Conservation (phyloP, 2,113 vertebrate species). For the Centropus unirufus region DNA sequence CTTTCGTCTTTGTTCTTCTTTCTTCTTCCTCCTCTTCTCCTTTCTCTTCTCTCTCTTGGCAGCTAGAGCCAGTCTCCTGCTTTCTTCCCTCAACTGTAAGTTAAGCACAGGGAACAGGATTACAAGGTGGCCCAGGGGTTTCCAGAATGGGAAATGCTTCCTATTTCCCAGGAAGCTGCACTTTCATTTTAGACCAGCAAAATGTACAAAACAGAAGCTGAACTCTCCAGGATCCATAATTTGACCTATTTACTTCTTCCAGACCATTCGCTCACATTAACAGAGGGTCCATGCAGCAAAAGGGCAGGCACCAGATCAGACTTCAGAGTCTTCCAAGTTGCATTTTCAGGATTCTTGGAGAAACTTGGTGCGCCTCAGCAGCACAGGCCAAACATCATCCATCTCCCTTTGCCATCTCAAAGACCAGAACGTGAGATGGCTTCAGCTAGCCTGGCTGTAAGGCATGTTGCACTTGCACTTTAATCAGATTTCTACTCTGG, state of each 20-base stretch:
- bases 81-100: slow-evolving; percentile 89
- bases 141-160: not conserved
- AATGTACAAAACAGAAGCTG: not conserved
- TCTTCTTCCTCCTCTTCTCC: slow-evolving; percentile 96
- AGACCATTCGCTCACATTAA: not conserved
- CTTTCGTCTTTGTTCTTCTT: slow-evolving; percentile 88
- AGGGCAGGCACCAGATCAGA: not conserved
- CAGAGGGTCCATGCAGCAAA: not conserved
- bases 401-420: not conserved
- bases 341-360: not conserved
- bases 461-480: not conserved
- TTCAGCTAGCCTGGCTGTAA: not conserved
- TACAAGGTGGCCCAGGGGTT: not conserved
- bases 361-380: not conserved
- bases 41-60: slow-evolving; percentile 98
- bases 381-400: too few species aligned
- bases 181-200: not conserved
- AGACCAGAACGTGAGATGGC: rapidly evolving
- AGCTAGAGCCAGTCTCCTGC: slow-evolving; percentile 94
- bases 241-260: not conserved
- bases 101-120: not conserved
- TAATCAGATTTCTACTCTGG: not conserved
- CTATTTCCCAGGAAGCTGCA: not conserved
- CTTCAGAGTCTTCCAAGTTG: not conserved
- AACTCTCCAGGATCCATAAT: not conserved